Evolutionary conservation across 2,113 vertebrate genomes (phyloP), one percentile per base, ranked within the genome.

Genomic region (Probosciger aterrimus): DNA sequence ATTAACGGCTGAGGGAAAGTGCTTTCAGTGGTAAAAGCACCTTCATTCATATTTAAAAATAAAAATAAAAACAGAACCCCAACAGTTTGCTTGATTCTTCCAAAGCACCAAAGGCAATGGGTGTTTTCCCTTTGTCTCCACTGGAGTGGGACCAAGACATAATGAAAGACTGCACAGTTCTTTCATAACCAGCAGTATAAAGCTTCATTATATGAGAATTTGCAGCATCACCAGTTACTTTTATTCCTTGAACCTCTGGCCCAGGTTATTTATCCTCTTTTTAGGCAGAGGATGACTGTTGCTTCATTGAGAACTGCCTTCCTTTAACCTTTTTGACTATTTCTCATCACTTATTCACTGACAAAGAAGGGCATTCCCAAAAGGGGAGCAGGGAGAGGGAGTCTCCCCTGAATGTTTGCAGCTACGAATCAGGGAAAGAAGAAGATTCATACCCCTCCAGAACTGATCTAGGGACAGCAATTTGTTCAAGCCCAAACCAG

Each of bases 21-120:
- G 88, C 88, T 95, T 93, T 96, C 76, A 75, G 88, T 93, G 88
- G 93, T 92, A 90, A 93, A 95, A 90, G 93, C 71, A 86, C 68
- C 82, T 90, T 97, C 90, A 92, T 94, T 90, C 85, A 96, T 96
- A 95, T 94, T 96, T 86, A 0, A 94, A 95, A 92, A 81, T 86
- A 0, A 90, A 95, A 92, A 84, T 81, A 70, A 10, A 68, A 35
- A 41, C 55, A 88, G 19, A 64, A 71, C 65, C 57, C 47, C 39
- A 91, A 77, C 37, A 60, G 20, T 90, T 90, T 83, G 41, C 43
- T 86, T 64, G 43, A 47, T 88, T 92, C 65, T 57, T 71, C 28
- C 20, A 80, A 88, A 90, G 59, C 59, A 24, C 53, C 62, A 24
- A 70, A 74, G 87, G 86, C 59, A 77, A 28, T 77, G 68, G 25